Conservation (phyloP, 2,113 vertebrate genomes). For the Perca schrenkii region DNA sequence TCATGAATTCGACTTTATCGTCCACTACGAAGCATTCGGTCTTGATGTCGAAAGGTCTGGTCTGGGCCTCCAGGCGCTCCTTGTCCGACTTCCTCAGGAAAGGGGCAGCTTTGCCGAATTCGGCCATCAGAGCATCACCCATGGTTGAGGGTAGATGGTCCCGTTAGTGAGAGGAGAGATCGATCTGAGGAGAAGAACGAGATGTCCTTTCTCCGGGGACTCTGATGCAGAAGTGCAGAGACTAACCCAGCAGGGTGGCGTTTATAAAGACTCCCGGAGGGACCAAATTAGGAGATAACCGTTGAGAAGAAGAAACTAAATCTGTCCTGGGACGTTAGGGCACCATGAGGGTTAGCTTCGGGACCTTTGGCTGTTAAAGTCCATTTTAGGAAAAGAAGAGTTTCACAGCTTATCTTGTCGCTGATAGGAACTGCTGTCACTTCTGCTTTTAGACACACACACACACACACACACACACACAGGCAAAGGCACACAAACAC, state of each 20-base stretch:
- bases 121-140: constrained; percentile 84
- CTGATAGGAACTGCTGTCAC: constrained; percentile 45
- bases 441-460: constrained; percentile 54
- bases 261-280: constrained; percentile 60
- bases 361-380: constrained; percentile 69
- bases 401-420: constrained; percentile 49
- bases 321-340: constrained; percentile 26
- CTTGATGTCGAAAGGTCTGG: constrained; percentile 87
- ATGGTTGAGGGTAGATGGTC: constrained; percentile 66
- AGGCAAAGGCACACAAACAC: no score
- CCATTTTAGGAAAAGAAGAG: constrained; percentile 72
- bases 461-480: no score
- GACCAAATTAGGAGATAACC: constrained; percentile 76
- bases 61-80: constrained; percentile 89
- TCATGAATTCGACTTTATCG: constrained; percentile 85
- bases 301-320: constrained; percentile 36
- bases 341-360: constrained; percentile 58
- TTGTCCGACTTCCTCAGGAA: constrained; percentile 88
- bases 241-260: no score
- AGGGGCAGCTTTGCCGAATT: constrained; percentile 86
- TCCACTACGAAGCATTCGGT: constrained; percentile 87
- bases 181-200: constrained; percentile 1
- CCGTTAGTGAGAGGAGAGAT: not conserved
- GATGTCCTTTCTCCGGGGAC: constrained; percentile 10
- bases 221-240: constrained; percentile 28